Conservation (phyloP, 2,113 vertebrate genomes). For the Phodopus roborovskii region DNA sequence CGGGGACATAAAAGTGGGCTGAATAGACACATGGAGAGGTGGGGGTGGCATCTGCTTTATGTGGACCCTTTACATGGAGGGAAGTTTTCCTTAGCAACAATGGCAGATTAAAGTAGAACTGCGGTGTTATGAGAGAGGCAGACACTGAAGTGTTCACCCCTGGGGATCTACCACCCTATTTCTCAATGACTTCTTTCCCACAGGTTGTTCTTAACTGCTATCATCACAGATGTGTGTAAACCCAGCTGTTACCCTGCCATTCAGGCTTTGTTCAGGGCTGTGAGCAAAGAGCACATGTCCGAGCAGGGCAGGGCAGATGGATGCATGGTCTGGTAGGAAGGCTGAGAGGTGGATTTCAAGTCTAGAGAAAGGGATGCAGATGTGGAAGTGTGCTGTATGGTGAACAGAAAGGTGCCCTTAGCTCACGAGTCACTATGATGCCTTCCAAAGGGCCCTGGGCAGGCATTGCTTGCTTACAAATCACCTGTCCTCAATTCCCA, state of each 20-base stretch:
- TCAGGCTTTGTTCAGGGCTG: not conserved
- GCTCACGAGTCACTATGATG: slow-evolving; percentile 4
- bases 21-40: slow-evolving; percentile 23
- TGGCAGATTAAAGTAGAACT: slow-evolving; percentile 78
- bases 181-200: not conserved
- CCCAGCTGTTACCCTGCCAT: not conserved
- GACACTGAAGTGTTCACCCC: slow-evolving; percentile 61
- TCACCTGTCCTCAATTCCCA: not conserved
- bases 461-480: not conserved
- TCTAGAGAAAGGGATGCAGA: not conserved
- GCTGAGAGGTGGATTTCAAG: not conserved
- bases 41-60: slow-evolving; percentile 55
- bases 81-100: slow-evolving; percentile 78
- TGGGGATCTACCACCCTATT: not conserved
- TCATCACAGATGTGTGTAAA: not conserved
- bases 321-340: not conserved
- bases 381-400: not conserved
- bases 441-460: slow-evolving; percentile 70
- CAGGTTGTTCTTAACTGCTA: not conserved
- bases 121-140: slow-evolving; percentile 75
- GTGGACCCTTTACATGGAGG: slow-evolving; percentile 70
- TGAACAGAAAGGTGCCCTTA: slow-evolving; percentile 44
- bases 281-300: not conserved
- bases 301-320: fast-evolving
- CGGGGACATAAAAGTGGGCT: not conserved